Conservation (phyloP, 2,797 vertebrate species). For the Ceryle rudis region DNA sequence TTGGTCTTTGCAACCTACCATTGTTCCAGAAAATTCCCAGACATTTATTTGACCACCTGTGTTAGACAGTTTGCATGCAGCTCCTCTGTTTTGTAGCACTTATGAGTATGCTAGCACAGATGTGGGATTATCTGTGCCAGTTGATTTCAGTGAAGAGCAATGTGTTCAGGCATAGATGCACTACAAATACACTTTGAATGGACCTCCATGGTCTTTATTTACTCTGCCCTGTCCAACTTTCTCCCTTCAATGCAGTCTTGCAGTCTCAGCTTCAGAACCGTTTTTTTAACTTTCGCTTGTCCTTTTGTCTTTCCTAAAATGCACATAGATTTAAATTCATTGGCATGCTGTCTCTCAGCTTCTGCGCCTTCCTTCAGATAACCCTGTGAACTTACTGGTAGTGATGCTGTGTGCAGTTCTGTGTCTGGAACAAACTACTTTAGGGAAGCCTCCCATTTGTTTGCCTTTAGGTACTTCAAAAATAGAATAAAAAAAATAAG, state of each 20-base stretch:
- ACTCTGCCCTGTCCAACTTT: not conserved
- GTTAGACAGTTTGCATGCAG: not conserved
- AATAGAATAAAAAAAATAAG: not conserved
- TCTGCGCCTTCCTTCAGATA: not conserved
- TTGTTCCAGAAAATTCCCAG: not conserved
- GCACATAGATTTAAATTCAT: not conserved
- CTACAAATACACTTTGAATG: not conserved
- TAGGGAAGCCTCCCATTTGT: not conserved
- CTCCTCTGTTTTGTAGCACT: not conserved
- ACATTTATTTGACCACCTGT: not conserved
- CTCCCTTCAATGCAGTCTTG: not conserved
- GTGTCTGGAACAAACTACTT: not conserved
- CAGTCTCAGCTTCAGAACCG: not conserved
- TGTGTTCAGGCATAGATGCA: not conserved
- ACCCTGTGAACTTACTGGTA: not conserved
- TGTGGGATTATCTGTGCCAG: not conserved
- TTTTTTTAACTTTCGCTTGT: not conserved
- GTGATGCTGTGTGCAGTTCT: not conserved
- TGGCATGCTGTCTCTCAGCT: not conserved
- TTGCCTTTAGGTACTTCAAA: not conserved
- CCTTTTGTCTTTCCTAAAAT: slow-evolving; percentile 8
- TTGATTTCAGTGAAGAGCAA: not conserved
- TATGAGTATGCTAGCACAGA: not conserved
- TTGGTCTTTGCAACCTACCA: not conserved
- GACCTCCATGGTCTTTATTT: not conserved